Evolutionary conservation across 2,113 vertebrate species (phyloP).

Genomic region (Phalacrocorax pelagicus): DNA sequence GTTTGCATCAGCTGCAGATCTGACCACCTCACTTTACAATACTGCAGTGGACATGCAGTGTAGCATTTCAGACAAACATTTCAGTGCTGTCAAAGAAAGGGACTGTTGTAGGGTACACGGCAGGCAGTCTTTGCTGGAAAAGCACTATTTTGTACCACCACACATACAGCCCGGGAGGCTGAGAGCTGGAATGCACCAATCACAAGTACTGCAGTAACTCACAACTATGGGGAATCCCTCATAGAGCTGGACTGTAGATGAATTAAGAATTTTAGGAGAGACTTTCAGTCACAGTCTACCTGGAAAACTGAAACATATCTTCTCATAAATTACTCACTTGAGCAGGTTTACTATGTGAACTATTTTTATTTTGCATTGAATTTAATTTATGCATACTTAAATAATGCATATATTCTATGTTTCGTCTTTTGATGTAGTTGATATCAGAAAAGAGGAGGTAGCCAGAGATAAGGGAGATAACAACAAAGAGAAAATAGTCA

Average conservation of each 20-base stretch:
- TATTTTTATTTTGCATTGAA: neutral
- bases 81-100: neutral
- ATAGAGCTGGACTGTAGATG: neutral
- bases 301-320: neutral
- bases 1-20: neutral
- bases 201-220: neutral
- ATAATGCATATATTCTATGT: neutral
- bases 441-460: neutral
- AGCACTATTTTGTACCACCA: neutral
- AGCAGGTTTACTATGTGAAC: neutral
- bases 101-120: neutral
- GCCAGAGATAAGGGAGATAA: neutral
- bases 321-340: neutral
- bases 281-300: neutral
- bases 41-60: neutral
- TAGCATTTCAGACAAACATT: neutral
- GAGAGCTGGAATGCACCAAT: neutral
- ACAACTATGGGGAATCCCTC: neutral
- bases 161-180: neutral
- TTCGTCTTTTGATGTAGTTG: neutral
- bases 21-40: neutral
- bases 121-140: neutral
- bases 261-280: neutral
- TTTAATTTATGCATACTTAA: neutral
- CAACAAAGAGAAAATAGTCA: neutral